phyloP scores from a whole-genome alignment of 2,888 invertebrate species.

The Physocephala rufipes region DNA sequence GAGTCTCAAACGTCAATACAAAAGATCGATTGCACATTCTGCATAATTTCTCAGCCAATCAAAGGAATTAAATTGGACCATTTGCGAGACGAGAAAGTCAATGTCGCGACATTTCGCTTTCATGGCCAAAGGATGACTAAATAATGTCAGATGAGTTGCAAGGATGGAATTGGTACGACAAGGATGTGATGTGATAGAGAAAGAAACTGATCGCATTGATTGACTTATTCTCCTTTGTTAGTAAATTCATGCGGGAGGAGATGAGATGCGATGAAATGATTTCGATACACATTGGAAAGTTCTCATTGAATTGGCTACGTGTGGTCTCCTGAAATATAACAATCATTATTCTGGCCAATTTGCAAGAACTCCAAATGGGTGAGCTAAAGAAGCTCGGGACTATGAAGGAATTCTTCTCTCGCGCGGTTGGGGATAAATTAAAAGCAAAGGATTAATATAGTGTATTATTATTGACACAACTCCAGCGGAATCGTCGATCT shows the following conservation, averaged over 20 bases:
- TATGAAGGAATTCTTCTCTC: too few relatives aligned
- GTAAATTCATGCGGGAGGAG: slow-evolving; percentile 36
- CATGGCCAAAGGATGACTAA: slow-evolving; percentile 32
- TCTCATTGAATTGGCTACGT: slow-evolving; percentile 17
- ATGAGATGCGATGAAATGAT: too few relatives aligned
- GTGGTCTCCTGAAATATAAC: slow-evolving; percentile 7
- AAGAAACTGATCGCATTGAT: slow-evolving; percentile 40
- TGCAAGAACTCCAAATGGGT: too few relatives aligned
- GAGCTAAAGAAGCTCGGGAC: too few relatives aligned
- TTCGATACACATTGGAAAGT: background rate
- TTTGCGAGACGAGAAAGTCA: slow-evolving; percentile 22
- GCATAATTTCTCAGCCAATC: slow-evolving; percentile 7
- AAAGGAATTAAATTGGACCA: background rate
- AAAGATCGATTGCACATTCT: background rate
- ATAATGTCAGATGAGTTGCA: slow-evolving; percentile 12
- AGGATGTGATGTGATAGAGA: background rate
- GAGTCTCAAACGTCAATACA: background rate
- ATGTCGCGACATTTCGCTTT: slow-evolving; percentile 4
- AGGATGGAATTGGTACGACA: background rate
- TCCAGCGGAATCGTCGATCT: too few relatives aligned
- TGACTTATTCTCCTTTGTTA: slow-evolving; percentile 47
- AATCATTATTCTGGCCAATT: too few relatives aligned
- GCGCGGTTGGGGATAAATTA: too few relatives aligned
- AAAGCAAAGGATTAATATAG: too few relatives aligned
- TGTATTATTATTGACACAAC: too few relatives aligned